Percentiles rank a stretch among this genome's conserved stretches.
These are phyloP conservation scores for Oreotragus oreotragus DNA, from an alignment of 2,113 vertebrate species.

Conservation along the genomic window DNA sequence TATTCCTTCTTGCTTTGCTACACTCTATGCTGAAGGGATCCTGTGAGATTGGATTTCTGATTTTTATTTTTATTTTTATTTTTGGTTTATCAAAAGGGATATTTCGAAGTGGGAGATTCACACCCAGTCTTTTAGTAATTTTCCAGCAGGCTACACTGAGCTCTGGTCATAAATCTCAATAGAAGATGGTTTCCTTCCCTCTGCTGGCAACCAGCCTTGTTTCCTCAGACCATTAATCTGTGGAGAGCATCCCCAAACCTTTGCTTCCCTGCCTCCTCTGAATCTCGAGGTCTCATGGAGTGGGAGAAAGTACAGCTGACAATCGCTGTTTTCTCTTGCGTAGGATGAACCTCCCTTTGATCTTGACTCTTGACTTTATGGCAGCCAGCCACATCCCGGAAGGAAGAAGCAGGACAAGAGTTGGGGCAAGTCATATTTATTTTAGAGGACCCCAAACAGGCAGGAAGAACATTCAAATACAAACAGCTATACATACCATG, in stretches of 20 bases:
- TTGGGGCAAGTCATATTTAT: constrained; percentile 49
- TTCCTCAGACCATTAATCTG: neutral
- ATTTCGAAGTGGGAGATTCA: neutral
- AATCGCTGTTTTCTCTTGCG: constrained; percentile 40
- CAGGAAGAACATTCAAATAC: neutral
- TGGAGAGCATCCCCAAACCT: neutral
- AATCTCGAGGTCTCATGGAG: neutral
- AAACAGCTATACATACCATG: neutral
- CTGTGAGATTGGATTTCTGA: neutral
- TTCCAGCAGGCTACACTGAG: constrained; percentile 34
- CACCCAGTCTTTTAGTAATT: constrained; percentile 32
- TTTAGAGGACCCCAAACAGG: neutral
- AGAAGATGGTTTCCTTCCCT: constrained; percentile 25
- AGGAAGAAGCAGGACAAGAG: constrained; percentile 39
- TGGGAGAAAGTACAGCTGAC: neutral
- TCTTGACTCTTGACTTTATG: constrained; percentile 55
- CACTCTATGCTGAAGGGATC: neutral
- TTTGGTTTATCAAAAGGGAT: neutral
- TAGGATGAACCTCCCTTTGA: constrained; percentile 57
- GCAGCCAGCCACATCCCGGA: constrained; percentile 56
- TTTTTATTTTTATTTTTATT: neutral
- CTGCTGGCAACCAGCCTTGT: neutral
- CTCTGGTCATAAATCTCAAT: constrained; percentile 41
- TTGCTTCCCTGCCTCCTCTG: neutral
- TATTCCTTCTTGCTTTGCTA: neutral